Conservation (phyloP, 2,888 invertebrate species). For the Drosophila monieri region DNA sequence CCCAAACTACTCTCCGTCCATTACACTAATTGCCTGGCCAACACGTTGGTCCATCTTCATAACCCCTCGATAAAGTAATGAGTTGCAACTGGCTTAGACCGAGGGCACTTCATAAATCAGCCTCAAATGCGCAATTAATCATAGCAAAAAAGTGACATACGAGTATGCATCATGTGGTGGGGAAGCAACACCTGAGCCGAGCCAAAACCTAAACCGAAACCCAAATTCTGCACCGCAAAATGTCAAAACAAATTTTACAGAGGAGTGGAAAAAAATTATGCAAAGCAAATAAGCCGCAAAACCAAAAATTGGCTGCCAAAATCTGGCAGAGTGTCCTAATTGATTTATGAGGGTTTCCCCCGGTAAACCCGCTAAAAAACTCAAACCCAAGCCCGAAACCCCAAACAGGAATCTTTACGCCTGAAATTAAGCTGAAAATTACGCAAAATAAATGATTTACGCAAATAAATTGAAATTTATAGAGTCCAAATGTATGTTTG, state of each 20-base stretch:
- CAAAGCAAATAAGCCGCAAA: constrained; percentile 70
- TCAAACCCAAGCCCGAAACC: neutral
- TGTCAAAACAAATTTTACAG: constrained; percentile 46
- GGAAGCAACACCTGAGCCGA: constrained; percentile 57
- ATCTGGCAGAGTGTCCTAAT: constrained; percentile 74
- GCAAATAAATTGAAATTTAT: constrained; percentile 83
- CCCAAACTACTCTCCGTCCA: constrained; percentile 38
- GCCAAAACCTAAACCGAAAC: constrained; percentile 37
- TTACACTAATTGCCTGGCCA: constrained; percentile 62
- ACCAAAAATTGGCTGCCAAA: constrained; percentile 76
- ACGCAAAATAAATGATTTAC: constrained; percentile 83
- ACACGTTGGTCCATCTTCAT: constrained; percentile 29
- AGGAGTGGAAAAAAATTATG: constrained; percentile 30
- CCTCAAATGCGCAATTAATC: constrained; percentile 63
- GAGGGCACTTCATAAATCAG: constrained; percentile 63
- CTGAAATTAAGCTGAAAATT: constrained; percentile 81
- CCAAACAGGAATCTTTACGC: constrained; percentile 31
- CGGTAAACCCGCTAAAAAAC: constrained; percentile 49
- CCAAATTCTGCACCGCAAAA: constrained; percentile 43
- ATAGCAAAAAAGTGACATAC: constrained; percentile 38
- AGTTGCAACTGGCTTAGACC: constrained; percentile 41
- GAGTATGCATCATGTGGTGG: constrained; percentile 33
- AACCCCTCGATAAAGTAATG: constrained; percentile 22
- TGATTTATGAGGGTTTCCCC: constrained; percentile 80
- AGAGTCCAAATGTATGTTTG: constrained; percentile 59